These are phyloP conservation scores for Taenioides sp. DNA, from an alignment of 2,797 vertebrate species.

Conservation along the genomic window DNA sequence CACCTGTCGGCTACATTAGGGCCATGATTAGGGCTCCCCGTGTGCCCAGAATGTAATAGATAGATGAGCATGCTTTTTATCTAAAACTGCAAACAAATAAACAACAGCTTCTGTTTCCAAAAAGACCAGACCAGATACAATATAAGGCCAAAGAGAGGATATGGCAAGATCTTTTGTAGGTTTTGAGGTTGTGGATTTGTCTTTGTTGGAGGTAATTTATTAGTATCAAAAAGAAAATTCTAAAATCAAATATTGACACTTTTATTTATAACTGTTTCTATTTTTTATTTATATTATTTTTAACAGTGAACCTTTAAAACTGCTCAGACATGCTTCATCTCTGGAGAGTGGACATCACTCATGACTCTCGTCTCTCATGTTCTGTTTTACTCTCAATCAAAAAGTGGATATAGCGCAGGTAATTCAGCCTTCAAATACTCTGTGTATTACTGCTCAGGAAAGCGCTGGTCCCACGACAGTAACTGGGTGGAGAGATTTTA, in stretches of 20 bases:
- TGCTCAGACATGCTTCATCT: not conserved
- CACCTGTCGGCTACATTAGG: constrained; percentile 58
- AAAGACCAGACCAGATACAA: not conserved
- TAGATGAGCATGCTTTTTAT: not conserved
- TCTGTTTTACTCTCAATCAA: constrained; percentile 3
- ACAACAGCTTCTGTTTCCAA: not conserved
- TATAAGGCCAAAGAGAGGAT: too few species aligned
- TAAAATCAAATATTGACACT: too few species aligned
- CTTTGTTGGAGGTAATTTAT: too few species aligned
- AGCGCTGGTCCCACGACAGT: constrained; percentile 39
- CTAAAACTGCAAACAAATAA: not conserved
- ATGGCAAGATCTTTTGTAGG: too few species aligned
- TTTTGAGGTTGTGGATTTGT: too few species aligned
- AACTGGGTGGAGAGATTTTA: constrained; percentile 38
- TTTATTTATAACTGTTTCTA: not conserved
- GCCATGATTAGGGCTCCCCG: constrained; percentile 19
- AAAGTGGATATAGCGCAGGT: constrained; percentile 34
- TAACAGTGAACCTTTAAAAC: not conserved
- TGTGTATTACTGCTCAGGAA: constrained; percentile 17
- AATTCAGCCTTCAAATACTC: constrained; percentile 40
- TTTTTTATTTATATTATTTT: too few species aligned
- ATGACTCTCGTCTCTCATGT: constrained; percentile 37
- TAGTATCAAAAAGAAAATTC: too few species aligned
- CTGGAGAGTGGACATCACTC: constrained; percentile 16
- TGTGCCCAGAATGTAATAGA: not conserved